phyloP scores from a whole-genome alignment of 1,140 invertebrate genomes.

The Rhizoglyphus robini region DNA sequence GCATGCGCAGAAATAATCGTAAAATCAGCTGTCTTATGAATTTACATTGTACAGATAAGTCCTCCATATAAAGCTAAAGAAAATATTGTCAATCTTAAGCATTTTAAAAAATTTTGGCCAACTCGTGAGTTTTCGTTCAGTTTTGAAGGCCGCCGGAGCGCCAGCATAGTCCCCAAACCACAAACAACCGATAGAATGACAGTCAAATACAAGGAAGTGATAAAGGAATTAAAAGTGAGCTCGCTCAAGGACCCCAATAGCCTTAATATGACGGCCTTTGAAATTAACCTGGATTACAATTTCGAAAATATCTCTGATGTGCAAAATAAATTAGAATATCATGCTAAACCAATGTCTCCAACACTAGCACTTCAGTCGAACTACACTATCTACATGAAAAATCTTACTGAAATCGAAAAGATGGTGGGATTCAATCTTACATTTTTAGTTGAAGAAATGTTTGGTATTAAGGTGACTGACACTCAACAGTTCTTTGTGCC shows the following conservation, averaged over 20 bases:
- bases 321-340: neutral
- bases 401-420: neutral
- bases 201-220: neutral
- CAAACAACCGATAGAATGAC: neutral
- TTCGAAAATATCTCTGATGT: neutral
- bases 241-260: neutral
- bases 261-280: neutral
- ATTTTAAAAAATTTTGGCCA: too few species aligned
- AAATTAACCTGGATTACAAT: neutral
- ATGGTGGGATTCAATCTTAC: neutral
- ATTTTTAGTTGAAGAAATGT: neutral
- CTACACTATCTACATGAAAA: slow-evolving; percentile 7
- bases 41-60: neutral
- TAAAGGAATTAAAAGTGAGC: neutral
- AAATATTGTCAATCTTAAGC: neutral
- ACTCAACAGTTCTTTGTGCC: neutral
- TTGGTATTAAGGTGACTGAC: neutral
- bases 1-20: neutral
- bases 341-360: neutral
- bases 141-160: neutral
- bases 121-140: neutral
- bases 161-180: neutral
- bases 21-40: neutral
- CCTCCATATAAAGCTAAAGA: slow-evolving; percentile 5
- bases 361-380: neutral